These are phyloP conservation scores for Hemichromis elongatus DNA, from an alignment of 2,113 vertebrate genomes.

Conservation along the genomic window DNA sequence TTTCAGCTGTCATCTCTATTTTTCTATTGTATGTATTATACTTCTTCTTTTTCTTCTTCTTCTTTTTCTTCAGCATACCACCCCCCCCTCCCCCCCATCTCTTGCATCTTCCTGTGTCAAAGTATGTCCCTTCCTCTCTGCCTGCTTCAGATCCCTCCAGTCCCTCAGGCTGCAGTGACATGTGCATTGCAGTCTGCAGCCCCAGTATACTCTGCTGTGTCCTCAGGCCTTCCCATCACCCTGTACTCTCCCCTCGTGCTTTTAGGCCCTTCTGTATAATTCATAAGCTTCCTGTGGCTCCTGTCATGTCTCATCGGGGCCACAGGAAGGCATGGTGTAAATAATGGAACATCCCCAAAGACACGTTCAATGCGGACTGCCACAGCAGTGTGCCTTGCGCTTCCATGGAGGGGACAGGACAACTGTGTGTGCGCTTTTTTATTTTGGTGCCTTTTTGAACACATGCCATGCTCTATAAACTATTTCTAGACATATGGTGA, in stretches of 20 bases:
- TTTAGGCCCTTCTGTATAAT: conserved; percentile 74
- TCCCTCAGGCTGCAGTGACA: conserved; percentile 33
- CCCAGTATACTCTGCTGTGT: conserved; percentile 28
- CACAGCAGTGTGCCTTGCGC: conserved; percentile 34
- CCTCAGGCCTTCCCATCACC: conserved; percentile 44
- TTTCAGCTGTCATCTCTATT: background rate
- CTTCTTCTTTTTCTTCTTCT: background rate
- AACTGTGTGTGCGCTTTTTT: background rate
- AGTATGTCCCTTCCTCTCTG: background rate
- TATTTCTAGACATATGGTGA: conserved; percentile 18
- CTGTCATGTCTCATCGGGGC: conserved; percentile 76
- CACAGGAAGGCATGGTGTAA: conserved; percentile 70
- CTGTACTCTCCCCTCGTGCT: conserved; percentile 53
- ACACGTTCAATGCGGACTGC: conserved; percentile 49
- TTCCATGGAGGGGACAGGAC: conserved; percentile 8
- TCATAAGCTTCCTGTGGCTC: conserved; percentile 75
- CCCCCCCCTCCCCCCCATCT: too few relatives aligned
- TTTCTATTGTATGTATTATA: background rate
- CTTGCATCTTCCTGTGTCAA: background rate
- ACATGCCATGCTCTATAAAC: conserved; percentile 21
- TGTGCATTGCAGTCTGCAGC: conserved; percentile 57
- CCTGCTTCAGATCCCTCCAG: conserved; percentile 13
- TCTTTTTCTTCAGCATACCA: too few relatives aligned
- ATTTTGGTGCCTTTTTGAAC: conserved; percentile 11
- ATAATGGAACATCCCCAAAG: conserved; percentile 74